Evolutionary conservation across 2,113 vertebrate genomes (phyloP).

Genomic region (Thalassoma bifasciatum): DNA sequence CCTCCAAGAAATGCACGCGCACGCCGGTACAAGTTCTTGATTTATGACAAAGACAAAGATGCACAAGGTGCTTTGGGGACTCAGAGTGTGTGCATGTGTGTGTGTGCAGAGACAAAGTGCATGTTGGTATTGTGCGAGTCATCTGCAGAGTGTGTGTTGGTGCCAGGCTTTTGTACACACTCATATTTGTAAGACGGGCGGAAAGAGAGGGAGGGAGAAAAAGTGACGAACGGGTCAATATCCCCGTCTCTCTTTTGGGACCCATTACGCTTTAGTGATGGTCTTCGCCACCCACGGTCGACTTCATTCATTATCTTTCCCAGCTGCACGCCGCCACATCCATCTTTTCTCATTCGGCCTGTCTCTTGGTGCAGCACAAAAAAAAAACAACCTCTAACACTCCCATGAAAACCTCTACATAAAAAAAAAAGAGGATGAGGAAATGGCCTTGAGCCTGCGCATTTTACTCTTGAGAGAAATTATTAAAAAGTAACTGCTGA

Average conservation of each 20-base stretch:
- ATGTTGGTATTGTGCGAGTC: conserved; percentile 25
- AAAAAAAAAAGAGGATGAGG: conserved; percentile 1
- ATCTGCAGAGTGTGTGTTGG: not conserved
- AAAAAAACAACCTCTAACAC: conserved; percentile 36
- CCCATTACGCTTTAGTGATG: conserved; percentile 79
- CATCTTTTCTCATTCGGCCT: conserved; percentile 69
- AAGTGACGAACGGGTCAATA: conserved; percentile 79
- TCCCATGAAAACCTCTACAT: conserved; percentile 16
- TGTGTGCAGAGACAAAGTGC: conserved; percentile 26
- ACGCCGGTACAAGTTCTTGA: not conserved
- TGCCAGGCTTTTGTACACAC: conserved; percentile 39
- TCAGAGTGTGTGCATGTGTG: not conserved
- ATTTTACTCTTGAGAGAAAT: conserved; percentile 23
- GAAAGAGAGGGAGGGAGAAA: not conserved
- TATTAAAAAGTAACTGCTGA: conserved; percentile 24
- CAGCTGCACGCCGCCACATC: conserved; percentile 69
- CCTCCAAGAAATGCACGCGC: not conserved
- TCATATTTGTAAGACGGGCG: conserved; percentile 49
- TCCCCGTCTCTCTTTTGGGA: conserved; percentile 71
- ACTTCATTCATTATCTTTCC: conserved; percentile 83
- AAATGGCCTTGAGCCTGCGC: conserved; percentile 5
- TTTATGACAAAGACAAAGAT: conserved; percentile 17
- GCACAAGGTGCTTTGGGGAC: conserved; percentile 14
- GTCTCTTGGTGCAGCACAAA: conserved; percentile 61
- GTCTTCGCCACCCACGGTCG: conserved; percentile 78